These are phyloP conservation scores for Anableps anableps DNA, from an alignment of 2,797 vertebrate genomes.

Conservation along the genomic window DNA sequence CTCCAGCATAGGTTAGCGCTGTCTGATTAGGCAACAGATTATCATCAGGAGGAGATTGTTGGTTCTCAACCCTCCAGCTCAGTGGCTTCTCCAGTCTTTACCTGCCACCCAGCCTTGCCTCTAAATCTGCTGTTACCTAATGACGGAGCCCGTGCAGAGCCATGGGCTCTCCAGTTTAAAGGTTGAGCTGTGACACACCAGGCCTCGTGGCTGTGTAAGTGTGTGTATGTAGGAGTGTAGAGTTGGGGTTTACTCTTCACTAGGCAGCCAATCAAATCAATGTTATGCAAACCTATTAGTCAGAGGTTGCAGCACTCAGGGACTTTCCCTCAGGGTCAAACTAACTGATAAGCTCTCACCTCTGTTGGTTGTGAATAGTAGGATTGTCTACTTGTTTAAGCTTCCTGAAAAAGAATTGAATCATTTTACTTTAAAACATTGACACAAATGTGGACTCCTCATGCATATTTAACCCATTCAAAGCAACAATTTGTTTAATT, in stretches of 20 bases:
- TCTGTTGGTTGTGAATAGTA: conserved; percentile 41
- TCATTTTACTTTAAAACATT: background rate
- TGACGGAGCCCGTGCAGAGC: conserved; percentile 63
- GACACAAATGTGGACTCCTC: background rate
- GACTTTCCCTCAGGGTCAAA: conserved; percentile 61
- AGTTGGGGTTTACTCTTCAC: conserved; percentile 46
- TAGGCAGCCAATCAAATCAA: conserved; percentile 62
- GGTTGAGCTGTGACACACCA: conserved; percentile 51
- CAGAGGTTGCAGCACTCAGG: conserved; percentile 58
- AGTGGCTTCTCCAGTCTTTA: conserved; percentile 44
- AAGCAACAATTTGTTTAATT: background rate
- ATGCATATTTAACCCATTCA: background rate
- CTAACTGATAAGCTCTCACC: conserved; percentile 52
- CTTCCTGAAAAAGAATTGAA: background rate
- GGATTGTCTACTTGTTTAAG: conserved; percentile 27
- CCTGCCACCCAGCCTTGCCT: conserved; percentile 58
- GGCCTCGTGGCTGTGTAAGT: conserved; percentile 26
- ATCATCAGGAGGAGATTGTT: conserved; percentile 65
- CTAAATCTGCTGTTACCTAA: conserved; percentile 79
- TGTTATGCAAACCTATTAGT: conserved; percentile 78
- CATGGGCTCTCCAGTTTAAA: conserved; percentile 66
- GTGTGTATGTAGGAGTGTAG: conserved; percentile 9
- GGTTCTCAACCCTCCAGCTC: conserved; percentile 47
- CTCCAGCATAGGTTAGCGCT: conserved; percentile 33
- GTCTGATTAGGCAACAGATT: conserved; percentile 79